Percentiles rank a stretch among this genome's conserved stretches.
Conservation (phyloP, 2,888 invertebrate species). For the Ormia ochracea region DNA sequence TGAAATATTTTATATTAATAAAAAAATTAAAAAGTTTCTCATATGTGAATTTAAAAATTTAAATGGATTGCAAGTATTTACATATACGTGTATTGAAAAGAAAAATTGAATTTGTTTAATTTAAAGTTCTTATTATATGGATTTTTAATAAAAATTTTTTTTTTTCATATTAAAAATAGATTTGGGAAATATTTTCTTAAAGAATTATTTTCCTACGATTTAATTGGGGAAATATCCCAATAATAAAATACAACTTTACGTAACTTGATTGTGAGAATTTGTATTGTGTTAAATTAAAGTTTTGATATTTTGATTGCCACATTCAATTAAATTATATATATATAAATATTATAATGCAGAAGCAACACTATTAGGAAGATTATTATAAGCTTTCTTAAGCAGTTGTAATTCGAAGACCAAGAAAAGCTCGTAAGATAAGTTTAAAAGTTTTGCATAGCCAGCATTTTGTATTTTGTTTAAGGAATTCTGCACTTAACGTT, state of each 20-base stretch:
- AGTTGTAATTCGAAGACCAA: too few relatives aligned
- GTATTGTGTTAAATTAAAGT: constrained; percentile 35
- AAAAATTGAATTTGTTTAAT: too few relatives aligned
- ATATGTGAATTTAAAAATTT: neutral
- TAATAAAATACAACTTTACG: constrained; percentile 15
- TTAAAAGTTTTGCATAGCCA: too few relatives aligned
- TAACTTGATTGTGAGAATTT: constrained; percentile 62
- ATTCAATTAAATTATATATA: too few relatives aligned
- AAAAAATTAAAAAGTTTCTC: neutral
- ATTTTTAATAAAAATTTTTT: neutral
- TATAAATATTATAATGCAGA: too few relatives aligned
- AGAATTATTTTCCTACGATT: neutral
- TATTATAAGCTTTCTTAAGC: too few relatives aligned
- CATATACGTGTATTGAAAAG: too few relatives aligned
- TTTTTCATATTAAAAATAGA: neutral
- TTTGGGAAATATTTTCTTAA: neutral
- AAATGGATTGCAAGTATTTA: too few relatives aligned
- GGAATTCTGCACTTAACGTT: too few relatives aligned
- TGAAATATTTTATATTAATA: constrained; percentile 28
- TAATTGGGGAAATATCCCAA: constrained; percentile 2
- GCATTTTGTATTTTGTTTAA: too few relatives aligned
- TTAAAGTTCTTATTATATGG: neutral
- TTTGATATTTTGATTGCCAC: neutral
- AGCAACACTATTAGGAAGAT: too few relatives aligned
- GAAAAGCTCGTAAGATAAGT: too few relatives aligned